Base-by-base conservation (phyloP, 1,140 invertebrate genomes). In the Gerris buenoi region DNA sequence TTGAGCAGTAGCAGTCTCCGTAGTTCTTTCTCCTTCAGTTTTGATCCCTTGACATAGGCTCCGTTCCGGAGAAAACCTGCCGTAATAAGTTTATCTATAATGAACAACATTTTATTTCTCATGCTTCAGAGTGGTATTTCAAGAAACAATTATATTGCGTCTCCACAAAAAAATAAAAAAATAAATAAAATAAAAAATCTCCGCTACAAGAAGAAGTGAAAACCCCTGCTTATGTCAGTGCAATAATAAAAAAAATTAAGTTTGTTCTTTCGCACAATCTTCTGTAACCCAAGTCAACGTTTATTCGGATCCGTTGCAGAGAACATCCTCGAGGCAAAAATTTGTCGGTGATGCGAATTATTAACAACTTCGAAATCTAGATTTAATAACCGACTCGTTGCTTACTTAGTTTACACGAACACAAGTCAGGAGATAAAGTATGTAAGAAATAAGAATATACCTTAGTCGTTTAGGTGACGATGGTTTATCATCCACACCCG, bases 1-100 rank as follows among this genome's bases (percentile, higher is more conserved):
- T 57, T 66, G 33, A 56, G n/a, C 59, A 33, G 33, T n/a, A 56
- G n/a, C 59, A 33, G 33, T n/a, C 13, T 56, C 33, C n/a, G 33
- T 27, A 0, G 22, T 27, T n/a, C 22, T 13, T 22, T 66, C 65
- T 33, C 26, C 18, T 28, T 66, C 33, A 15, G 60, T 25, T 60
- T 29, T 29, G 1, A 66, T 28, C 2, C 60, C 65, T 23, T 27
- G 58, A 26, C 33, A 2, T 3, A 56, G n/a, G 60, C 22, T 66
- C 33, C 56, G 59, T 5, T 66, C 65, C n/a, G 56, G 65, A 18
- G 14, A 46, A 26, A 66, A 66, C 28, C 65, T 25, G 14, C 15
- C 5, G 23, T 25, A 28, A 63, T 2, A 63, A 25, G 22, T 63
- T 46, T 5, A 10, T 10, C 5, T 46, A 46, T 46, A 10, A 46